Evolutionary conservation across 2,888 invertebrate species (phyloP), one percentile per base, ranked within the genome.

Genomic region (Abrostola tripartita): DNA sequence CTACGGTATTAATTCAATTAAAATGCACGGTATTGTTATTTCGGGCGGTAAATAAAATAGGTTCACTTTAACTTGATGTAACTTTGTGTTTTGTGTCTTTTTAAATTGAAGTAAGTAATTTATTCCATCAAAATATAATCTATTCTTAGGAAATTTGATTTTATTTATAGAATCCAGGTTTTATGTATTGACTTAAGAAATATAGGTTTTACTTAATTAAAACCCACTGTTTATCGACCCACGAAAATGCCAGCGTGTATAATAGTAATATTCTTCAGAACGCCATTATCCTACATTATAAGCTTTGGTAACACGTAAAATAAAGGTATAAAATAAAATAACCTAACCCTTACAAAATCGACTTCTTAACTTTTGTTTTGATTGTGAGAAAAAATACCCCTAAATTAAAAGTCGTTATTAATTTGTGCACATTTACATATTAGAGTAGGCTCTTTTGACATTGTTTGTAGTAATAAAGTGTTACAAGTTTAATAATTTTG

Each of bases 311-410:
- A 62, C 57, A 78, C 66, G 68, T 56, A 68, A 59, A 71, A 56
- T 72, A 80, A 77, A 47, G 44, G 74, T 70, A 71, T 71, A 74
- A 74, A 64, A 76, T 72, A 76, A 75, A 54, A 62, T 54, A 57
- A 57, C 65, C 61, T 74, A 65, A 76, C 62, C 71, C 63, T 61
- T 53, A 56, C 61, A 65, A 81, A 2, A 24, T 78, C 41, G 38
- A 70, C 68, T 70, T 68, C 52, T 78, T 75, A 84, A 81, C 83
- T 81, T 87, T 88, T 90, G 88, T 90, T 88, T 89, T 73, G 81
- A 86, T 86, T 88, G 89, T 90, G 88, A 86, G 89, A 90, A 90
- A 87, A 85, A 81, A 68, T 81, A 85, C 79, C 88, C 85, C 85
- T 65, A 78, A 83, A 88, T 89, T 85, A 87, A 65, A 65, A 44